Base-by-base conservation (phyloP, 2,888 invertebrate genomes). In the Drosophila diplacantha region DNA sequence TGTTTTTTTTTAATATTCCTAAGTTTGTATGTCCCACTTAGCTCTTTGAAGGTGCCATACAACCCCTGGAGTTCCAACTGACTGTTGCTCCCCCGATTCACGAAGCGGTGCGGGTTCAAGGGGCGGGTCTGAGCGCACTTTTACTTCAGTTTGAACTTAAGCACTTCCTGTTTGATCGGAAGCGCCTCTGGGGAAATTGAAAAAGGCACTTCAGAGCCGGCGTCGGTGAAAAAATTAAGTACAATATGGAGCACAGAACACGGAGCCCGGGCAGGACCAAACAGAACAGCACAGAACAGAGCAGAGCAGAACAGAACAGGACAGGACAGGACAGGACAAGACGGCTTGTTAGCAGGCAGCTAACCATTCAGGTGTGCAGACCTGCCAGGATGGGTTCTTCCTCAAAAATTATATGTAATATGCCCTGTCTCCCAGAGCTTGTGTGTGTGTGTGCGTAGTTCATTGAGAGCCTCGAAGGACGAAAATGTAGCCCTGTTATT, bases 121-220 rank as follows among this genome's bases (percentile, higher is more conserved):
- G 49, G 73, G 61, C 38, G 53, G 71, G 54, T 55, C 49, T 62
- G 62, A 57, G 72, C 70, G 70, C 66, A 69, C 63, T 66, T 66
- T 64, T 66, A 75, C 71, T 75, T 66, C 74, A 72, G 76, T 74
- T 83, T 80, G 80, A 80, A 83, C 80, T 86, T 87, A 87, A 87
- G 86, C 85, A 84, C 85, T 86, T 87, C 87, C 87, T 87, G 85
- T 86, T 87, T 87, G 85, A 87, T 87, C 85, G 85, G 84, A 83
- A 86, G 80, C 76, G 77, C 86, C 86, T 81, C 83, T 58, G 78
- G 87, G 86, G 85, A 86, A 87, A 87, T 86, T 85, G 85, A 85
- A 85, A 86, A 85, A 75, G 81, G 79, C 76, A 83, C 78, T 79
- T 81, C 69, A 83, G 78, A 70, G 81, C 74, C 79, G 72, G 69